Evolutionary conservation across 2,888 invertebrate genomes (phyloP), one percentile per base, ranked within the genome.

Genomic region (Pocota personata): DNA sequence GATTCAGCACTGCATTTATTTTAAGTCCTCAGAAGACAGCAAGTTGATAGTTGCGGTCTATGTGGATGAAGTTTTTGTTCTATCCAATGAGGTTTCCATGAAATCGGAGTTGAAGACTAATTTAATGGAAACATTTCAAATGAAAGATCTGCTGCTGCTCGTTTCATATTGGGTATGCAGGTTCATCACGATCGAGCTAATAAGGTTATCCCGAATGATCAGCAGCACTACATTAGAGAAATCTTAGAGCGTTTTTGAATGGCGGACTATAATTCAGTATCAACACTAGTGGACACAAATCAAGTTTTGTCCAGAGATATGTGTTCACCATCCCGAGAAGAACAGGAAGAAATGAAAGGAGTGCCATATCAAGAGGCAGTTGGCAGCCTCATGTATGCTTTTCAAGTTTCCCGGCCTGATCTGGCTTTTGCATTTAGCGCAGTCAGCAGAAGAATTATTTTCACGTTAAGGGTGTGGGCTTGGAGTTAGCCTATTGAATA

Each of bases 31-130:
- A 6, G 73, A 10, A 7, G 55, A 86, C 1, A 40, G 43, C 8
- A 79, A 57, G n/a, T 8, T 87, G 7, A 64, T 87, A 7, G 46
- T 88, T 5, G 86, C 76, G 0, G 58, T 87, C 24, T 87, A 87
- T 27, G 87, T 87, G 8, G 84, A 87, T 62, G 87, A 88, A 37
- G 12, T 75, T 1, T 12, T 66, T 3, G 43, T 75, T 21, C 50
- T 86, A 19, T 80, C 57, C 2, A 82, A 77, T 21, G 71, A 83
- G 14, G 32, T 10, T 57, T 35, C n/a, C 16, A 35, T 50, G 37
- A 82, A 71, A 50, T 40, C 48, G 5, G 58, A 86, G 16, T 30
- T 76, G 46, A 78, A 82, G 71, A 37, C 16, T 2, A 66, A 67
- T 37, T 50, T 76, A 32, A 58, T 57, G n/a, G 21, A 58, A 21